Percentiles rank a stretch among this genome's conserved stretches.
Conservation (phyloP, 2,888 invertebrate genomes). For the Agrochola circellaris region DNA sequence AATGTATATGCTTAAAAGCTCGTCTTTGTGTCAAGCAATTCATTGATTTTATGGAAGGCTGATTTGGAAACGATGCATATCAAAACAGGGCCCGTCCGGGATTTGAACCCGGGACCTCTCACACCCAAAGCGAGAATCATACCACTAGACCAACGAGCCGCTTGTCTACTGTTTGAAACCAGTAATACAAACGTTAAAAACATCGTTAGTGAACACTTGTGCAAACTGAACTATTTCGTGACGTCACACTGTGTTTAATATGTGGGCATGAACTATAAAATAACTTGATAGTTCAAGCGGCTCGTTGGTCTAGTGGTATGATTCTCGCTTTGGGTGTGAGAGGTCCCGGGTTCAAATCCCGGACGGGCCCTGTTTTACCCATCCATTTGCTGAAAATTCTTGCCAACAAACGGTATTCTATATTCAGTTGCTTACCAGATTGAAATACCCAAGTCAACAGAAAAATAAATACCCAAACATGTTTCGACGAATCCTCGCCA, state of each 20-base stretch:
- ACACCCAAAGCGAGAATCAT: slow-evolving; percentile 36
- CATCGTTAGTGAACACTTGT: slow-evolving; percentile 13
- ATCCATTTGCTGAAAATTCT: neutral
- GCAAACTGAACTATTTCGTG: slow-evolving; percentile 22
- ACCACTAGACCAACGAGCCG: slow-evolving; percentile 39
- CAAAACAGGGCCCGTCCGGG: slow-evolving; percentile 20
- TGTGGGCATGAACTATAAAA: neutral
- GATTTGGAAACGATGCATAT: neutral
- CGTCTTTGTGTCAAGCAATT: neutral
- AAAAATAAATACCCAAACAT: slow-evolving; percentile 32
- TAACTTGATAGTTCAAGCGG: neutral
- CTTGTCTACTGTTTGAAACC: neutral
- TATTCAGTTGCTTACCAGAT: neutral
- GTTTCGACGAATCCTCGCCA: slow-evolving; percentile 19
- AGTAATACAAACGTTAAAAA: neutral
- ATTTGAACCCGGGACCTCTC: slow-evolving; percentile 28
- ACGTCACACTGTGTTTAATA: slow-evolving; percentile 7
- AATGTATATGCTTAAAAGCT: neutral
- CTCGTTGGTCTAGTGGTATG: slow-evolving; percentile 83
- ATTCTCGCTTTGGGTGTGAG: slow-evolving; percentile 90
- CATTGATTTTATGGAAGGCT: neutral
- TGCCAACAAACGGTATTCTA: neutral
- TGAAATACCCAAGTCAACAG: slow-evolving; percentile 3
- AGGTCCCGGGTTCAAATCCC: slow-evolving; percentile 91
- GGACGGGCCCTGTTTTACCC: slow-evolving; percentile 86